Percentiles rank a stretch among this genome's conserved stretches.
These are phyloP conservation scores for Rallus crepitans DNA, from an alignment of 2,797 vertebrate species.

Conservation along the genomic window DNA sequence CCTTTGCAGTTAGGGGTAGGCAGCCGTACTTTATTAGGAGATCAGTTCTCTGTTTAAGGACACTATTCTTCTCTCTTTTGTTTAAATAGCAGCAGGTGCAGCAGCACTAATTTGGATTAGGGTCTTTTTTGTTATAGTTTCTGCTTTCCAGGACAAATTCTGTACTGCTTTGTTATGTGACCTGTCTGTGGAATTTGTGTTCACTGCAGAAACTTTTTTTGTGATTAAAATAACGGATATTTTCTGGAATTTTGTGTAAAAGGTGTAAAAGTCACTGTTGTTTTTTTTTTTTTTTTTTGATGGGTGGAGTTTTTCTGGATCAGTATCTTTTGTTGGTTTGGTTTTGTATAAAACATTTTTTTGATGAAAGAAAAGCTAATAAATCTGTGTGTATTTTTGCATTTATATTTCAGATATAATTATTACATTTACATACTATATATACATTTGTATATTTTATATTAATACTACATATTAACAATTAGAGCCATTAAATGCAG, in stretches of 20 bases:
- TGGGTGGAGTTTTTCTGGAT: rapidly evolving
- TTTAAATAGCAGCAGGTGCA: background rate
- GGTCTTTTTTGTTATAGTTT: background rate
- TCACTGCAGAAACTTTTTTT: background rate
- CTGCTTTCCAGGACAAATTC: background rate
- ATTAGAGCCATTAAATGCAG: background rate
- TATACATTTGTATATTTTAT: too few relatives aligned
- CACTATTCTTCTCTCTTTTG: background rate
- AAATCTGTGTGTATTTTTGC: background rate
- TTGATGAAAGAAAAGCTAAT: background rate
- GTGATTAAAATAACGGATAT: background rate
- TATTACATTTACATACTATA: background rate
- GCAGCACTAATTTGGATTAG: background rate
- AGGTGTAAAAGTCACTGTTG: background rate
- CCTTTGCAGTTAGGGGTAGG: background rate
- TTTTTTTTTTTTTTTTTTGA: background rate
- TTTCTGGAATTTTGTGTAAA: background rate
- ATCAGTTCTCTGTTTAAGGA: background rate
- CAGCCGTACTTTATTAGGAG: background rate
- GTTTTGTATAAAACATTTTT: background rate
- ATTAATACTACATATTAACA: background rate
- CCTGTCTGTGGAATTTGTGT: background rate
- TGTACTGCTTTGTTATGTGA: background rate
- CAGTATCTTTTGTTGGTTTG: background rate
- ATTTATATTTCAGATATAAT: background rate